Base-by-base conservation (phyloP, 53 echinoderm and acorn worm genomes). In the Echinometra lucunter region DNA sequence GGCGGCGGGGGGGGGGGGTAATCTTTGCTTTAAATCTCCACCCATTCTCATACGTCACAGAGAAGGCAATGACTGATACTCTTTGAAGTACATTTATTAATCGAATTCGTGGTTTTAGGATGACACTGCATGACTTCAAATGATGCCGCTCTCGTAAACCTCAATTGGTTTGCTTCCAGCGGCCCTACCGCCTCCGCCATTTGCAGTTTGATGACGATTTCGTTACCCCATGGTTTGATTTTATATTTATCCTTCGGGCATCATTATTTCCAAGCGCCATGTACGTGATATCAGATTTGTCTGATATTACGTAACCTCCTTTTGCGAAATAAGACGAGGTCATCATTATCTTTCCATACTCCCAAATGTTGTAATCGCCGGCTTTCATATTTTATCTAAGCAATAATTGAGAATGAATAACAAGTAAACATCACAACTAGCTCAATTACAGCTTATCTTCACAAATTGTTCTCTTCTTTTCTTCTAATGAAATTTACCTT, bases 71-170 rank as follows among this genome's bases (percentile, higher is more conserved):
- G 78, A 78, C 35, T 78, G 42, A 78, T 78, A 78, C 42, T 78
- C 40, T 78, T 42, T 85, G 12, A 15, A 85, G 4, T n/a, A 45
- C 45, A 85, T 45, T 85, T 49, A 85, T 85, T 85, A 85, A 85
- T 85, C 49, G 49, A 53, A 85, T 85, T 49, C 85, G 49, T 85
- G 85, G 49, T 85, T 85, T 44, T 49, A 30, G n/a, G 45, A 47
- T 10, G 49, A 85, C 85, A 49, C 49, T 12, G 15, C 49, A 11
- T 47, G 28, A 85, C 85, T 85, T 85, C 85, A 85, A 85, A 47
- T 28, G 85, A 85, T 30, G 49, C 85, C 85, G 30, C 85, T 85
- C 85, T 85, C 85, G 6, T 85, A 85, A 85, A 85, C 30, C 25
- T 28, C 49, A 85, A 85, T 85, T 49, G 85, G 28, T 21, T 85